Evolutionary conservation across 2,113 vertebrate genomes (phyloP).

Genomic region (Rattus rattus): DNA sequence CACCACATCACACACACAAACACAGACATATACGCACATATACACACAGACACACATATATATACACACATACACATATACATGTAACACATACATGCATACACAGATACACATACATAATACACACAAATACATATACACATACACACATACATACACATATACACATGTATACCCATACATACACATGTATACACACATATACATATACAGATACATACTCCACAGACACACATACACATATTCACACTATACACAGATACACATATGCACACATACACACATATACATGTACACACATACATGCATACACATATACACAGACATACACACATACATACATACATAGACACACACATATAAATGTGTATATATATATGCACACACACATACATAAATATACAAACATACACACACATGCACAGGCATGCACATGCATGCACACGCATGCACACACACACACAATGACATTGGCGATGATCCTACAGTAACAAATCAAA

Average conservation of each 20-base stretch:
- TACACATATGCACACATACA: too few species aligned
- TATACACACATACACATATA: background rate
- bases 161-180: too few species aligned
- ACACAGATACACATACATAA: too few species aligned
- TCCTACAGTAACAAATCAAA: background rate
- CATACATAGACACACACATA: background rate
- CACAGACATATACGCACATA: background rate
- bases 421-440: background rate
- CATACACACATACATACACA: too few species aligned
- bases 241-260: too few species aligned
- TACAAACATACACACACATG: background rate
- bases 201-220: too few species aligned
- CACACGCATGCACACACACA: background rate
- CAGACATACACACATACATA: too few species aligned
- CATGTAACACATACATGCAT: background rate
- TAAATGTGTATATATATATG: rapidly evolving
- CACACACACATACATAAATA: background rate
- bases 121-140: too few species aligned
- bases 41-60: too few species aligned
- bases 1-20: background rate
- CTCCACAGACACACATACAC: too few species aligned
- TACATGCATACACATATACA: background rate
- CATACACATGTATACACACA: too few species aligned
- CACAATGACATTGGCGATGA: background rate
- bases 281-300: background rate